A percentile compares a stretch with the other conserved stretches of the same genome.
phyloP scores from a whole-genome alignment of 1,140 invertebrate species.

The Thaumetopoea pityocampa region DNA sequence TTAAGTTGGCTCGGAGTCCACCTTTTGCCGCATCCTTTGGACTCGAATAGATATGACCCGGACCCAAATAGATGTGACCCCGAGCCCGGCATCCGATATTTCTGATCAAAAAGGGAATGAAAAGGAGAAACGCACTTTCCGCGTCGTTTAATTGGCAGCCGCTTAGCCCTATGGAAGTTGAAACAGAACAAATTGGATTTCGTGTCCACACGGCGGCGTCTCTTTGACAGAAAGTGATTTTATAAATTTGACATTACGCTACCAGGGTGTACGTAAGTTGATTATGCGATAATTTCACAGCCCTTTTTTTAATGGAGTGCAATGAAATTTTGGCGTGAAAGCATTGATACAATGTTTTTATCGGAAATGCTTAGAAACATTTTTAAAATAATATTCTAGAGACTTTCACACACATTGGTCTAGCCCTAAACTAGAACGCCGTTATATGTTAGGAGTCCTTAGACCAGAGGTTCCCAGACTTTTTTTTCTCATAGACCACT shows the following conservation, averaged over 20 bases:
- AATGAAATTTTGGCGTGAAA: too few species aligned
- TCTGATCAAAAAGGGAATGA: constrained; percentile 26
- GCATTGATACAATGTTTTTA: too few species aligned
- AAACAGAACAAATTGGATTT: constrained; percentile 65
- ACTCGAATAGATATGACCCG: constrained; percentile 16
- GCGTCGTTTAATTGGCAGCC: constrained; percentile 59
- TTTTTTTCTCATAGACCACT: too few species aligned
- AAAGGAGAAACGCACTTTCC: constrained; percentile 45
- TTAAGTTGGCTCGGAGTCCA: constrained; percentile 11
- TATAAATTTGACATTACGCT: constrained; percentile 55
- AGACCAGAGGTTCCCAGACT: too few species aligned
- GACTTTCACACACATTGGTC: too few species aligned
- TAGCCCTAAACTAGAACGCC: too few species aligned
- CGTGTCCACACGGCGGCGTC: constrained; percentile 29
- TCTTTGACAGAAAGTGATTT: constrained; percentile 47
- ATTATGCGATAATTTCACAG: constrained; percentile 29
- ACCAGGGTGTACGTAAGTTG: constrained; percentile 45
- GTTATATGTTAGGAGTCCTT: too few species aligned
- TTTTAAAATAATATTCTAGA: too few species aligned
- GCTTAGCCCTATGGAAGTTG: constrained; percentile 59
- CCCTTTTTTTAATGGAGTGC: constrained; percentile 11
- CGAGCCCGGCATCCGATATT: constrained; percentile 11
- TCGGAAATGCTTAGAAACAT: too few species aligned
- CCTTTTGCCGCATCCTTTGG: constrained; percentile 16
- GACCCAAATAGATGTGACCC: too few species aligned